Evolutionary conservation across 2,113 vertebrate genomes (phyloP).

Genomic region (Callithrix jacchus): DNA sequence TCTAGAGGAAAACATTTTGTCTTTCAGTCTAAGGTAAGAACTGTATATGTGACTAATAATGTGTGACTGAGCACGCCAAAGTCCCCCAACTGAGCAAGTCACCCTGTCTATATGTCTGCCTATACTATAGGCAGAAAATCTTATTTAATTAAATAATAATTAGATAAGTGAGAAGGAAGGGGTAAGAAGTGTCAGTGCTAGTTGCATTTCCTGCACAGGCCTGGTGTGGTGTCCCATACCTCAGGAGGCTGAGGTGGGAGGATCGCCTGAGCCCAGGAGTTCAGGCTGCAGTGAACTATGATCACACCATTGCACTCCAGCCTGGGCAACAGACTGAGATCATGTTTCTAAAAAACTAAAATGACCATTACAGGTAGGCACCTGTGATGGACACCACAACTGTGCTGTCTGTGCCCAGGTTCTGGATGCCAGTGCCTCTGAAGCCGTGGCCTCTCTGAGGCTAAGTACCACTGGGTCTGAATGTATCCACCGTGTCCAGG

Average conservation of each 20-base stretch:
- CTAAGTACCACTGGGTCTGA: neutral
- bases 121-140: neutral
- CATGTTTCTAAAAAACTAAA: neutral
- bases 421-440: neutral
- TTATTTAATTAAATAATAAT: neutral
- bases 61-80: neutral
- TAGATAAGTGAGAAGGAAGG: conserved; percentile 7
- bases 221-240: too few relatives aligned
- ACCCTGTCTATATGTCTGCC: rapidly evolving
- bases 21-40: neutral
- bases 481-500: too few relatives aligned
- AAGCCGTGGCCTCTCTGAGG: neutral
- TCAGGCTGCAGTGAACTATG: too few relatives aligned
- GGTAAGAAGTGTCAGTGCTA: neutral
- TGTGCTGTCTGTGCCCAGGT: neutral
- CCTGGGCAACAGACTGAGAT: too few relatives aligned
- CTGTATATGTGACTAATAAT: neutral
- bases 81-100: neutral
- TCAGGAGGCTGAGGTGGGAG: too few relatives aligned
- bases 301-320: too few relatives aligned
- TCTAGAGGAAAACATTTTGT: neutral
- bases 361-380: neutral
- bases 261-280: too few relatives aligned
- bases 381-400: neutral
- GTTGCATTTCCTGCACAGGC: neutral